Evolutionary conservation across 1,140 invertebrate genomes (phyloP).

Genomic region (Glossosoma conforme): DNA sequence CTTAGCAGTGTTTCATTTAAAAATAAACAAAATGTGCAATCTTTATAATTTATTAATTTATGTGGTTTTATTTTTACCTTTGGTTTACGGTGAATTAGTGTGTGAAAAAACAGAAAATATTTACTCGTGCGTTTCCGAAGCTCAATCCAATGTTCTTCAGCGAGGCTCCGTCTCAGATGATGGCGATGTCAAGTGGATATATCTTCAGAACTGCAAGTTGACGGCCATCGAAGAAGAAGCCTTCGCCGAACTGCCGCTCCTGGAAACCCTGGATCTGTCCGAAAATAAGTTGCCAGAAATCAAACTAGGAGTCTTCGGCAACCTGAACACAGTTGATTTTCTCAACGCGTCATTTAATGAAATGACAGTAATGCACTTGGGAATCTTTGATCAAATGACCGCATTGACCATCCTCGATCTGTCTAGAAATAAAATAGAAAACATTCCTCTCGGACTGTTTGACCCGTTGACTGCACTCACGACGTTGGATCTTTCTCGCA

Average conservation of each 20-base stretch:
- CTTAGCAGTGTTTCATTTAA: too few species aligned
- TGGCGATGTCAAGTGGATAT: conserved; percentile 1
- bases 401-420: conserved; percentile 17
- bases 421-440: conserved; percentile 18
- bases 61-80: background rate
- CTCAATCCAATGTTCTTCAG: conserved; percentile 8
- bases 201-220: conserved; percentile 10
- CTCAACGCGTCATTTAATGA: conserved; percentile 20
- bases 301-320: conserved; percentile 12
- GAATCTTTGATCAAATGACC: conserved; percentile 19
- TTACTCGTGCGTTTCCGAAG: conserved; percentile 9
- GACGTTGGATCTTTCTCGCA: conserved; percentile 8
- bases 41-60: too few species aligned
- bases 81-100: conserved; percentile 3
- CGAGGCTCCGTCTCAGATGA: conserved; percentile 16
- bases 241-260: conserved; percentile 10
- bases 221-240: conserved; percentile 7
- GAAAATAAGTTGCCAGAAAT: conserved; percentile 7
- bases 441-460: conserved; percentile 11
- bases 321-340: conserved; percentile 9
- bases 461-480: conserved; percentile 7
- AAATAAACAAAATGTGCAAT: too few species aligned
- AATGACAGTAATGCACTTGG: conserved; percentile 8
- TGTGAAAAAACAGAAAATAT: conserved; percentile 7
- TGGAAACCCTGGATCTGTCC: conserved; percentile 21